Evolutionary conservation across 2,113 vertebrate genomes (phyloP).

Genomic region (Panthera uncia): DNA sequence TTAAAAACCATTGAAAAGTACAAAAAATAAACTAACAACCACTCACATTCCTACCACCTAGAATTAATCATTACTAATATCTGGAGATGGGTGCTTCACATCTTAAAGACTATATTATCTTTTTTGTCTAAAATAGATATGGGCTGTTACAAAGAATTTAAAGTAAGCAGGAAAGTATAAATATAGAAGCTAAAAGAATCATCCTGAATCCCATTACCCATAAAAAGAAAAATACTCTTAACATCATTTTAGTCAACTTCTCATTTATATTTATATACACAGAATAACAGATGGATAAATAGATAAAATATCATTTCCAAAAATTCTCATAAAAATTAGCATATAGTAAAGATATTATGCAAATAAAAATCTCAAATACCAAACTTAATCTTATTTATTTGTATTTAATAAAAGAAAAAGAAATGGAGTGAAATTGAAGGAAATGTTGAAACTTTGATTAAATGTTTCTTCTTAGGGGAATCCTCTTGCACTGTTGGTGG

Average conservation of each 20-base stretch:
- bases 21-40: neutral
- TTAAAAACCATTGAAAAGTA: neutral
- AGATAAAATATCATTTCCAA: neutral
- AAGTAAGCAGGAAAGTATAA: neutral
- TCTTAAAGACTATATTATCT: neutral
- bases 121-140: slow-evolving; percentile 30
- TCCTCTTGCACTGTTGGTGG: neutral
- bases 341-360: neutral
- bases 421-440: neutral
- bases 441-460: neutral
- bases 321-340: neutral
- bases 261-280: neutral
- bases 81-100: neutral
- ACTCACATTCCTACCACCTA: neutral
- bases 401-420: neutral
- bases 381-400: neutral
- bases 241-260: neutral
- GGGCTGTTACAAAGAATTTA: slow-evolving; percentile 15
- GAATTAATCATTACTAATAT: neutral
- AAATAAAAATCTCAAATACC: slow-evolving; percentile 22
- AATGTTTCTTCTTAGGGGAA: neutral
- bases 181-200: neutral
- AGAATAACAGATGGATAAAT: neutral
- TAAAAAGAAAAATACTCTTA: neutral
- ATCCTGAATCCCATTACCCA: neutral